Base-by-base conservation (phyloP, 2,113 vertebrate genomes). In the Alectura lathami region DNA sequence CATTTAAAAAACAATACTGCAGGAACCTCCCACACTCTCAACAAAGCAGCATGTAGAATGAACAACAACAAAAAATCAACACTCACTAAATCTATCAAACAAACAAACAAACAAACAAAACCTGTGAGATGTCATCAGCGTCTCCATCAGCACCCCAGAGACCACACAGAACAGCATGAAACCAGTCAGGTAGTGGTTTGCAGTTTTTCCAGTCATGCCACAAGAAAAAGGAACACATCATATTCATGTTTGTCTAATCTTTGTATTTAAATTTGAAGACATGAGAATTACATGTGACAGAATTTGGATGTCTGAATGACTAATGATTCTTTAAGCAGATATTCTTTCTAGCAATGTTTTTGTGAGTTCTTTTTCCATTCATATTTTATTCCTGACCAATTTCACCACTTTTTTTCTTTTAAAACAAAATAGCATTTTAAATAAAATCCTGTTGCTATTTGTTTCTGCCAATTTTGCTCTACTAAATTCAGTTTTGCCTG, bases 401-500 rank as follows among this genome's bases (percentile, higher is more conserved):
- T 96, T 93, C 88, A 97, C 50, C 78, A 75, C 50, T 80, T 95
- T 80, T 87, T 78, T 1, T 51, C 26, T 27, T 48, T 34, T 15
- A 70, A 1, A 87, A 91, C 87, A 76, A 96, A 96, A 95, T 72
- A 78, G 82, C 23, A 53, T 94, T 76, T 96, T 94, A 69, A 94
- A 93, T 75, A 91, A 95, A 91, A 94, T 86, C 91, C 86, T 92
- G 89, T 92, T 96, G 81, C 51, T 66, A 80, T 94, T 96, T 94
- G 63, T 90, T 95, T 88, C 75, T 95, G 89, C 51, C 72, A 95
- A 81, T 95, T 97, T 94, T 87, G 29, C 93, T 96, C 87, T 88
- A 94, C 69, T 93, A 94, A 94, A 97, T 96, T 92, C 77, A 90
- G 20, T 94, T 94, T 97, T 95, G 94, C 96, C 95, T 88, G 90